A percentile compares a stretch with the other conserved stretches of the same genome.
phyloP scores from a whole-genome alignment of 2,113 vertebrate genomes.

The Platysteira castanea region DNA sequence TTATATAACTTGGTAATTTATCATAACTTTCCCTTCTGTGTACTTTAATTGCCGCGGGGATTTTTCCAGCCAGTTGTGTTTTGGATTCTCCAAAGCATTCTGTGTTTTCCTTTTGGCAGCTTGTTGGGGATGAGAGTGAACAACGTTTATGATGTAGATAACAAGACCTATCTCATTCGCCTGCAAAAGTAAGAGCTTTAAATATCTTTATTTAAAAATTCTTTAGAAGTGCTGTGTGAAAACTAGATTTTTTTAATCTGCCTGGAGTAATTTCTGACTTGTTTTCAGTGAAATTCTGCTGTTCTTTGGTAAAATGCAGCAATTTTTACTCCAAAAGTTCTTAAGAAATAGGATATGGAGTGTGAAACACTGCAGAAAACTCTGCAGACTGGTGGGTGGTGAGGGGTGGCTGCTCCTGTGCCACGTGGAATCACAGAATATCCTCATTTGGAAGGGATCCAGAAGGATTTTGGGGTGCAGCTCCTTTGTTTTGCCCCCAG shows the following conservation, averaged over 20 bases:
- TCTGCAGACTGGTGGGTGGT: fast-evolving
- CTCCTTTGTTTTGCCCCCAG: constrained; percentile 56
- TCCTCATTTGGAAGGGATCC: background rate
- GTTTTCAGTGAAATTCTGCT: background rate
- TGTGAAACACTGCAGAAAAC: background rate
- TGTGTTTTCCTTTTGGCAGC: constrained; percentile 67
- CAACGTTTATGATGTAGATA: constrained; percentile 98
- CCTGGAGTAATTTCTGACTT: background rate
- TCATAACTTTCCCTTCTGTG: background rate
- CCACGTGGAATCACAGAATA: fast-evolving
- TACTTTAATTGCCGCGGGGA: background rate
- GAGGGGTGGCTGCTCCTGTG: background rate
- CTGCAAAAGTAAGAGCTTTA: constrained; percentile 89
- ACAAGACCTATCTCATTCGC: constrained; percentile 94
- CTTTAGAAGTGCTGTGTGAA: background rate
- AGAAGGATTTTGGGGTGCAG: background rate
- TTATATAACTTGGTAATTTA: background rate
- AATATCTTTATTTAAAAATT: background rate
- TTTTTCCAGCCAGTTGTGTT: background rate
- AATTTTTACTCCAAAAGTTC: fast-evolving
- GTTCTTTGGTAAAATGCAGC: background rate
- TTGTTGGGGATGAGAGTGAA: constrained; percentile 94
- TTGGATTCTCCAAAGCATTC: background rate
- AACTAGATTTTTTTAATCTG: background rate
- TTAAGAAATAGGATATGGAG: too few species aligned